Evolutionary conservation across 1,140 invertebrate species (phyloP), one percentile per base, ranked within the genome.

Genomic region (Habropoda laboriosa): DNA sequence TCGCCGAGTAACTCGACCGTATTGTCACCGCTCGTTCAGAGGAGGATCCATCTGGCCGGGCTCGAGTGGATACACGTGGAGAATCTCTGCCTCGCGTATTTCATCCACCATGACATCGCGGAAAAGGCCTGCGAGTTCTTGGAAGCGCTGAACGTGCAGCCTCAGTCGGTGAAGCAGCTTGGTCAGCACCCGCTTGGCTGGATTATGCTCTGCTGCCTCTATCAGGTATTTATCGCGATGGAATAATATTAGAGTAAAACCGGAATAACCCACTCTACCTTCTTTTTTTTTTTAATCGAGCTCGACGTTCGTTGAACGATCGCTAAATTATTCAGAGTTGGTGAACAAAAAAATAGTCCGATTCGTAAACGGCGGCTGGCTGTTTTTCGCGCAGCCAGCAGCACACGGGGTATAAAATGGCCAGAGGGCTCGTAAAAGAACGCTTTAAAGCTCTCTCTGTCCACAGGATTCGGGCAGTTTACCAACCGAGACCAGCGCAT

Each of bases 131-230:
- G 86, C 82, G 91, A 91, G 76, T 91, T 88, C 81, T 88, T 88
- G 16, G 89, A 89, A 67, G 88, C 73, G 53, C 73, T 92, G 38
- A 90, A 89, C 64, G 85, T 91, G 0, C 91, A 92, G 57, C 78
- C 86, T 16, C 75, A 91, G 70, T 66, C 89, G 1, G 90, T 89
- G 80, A 90, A 91, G 72, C 91, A 93, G 38, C 87, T 94, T 24
- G 93, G 93, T 2, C 91, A 93, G 76, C 93, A 94, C 80, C 94
- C 94, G 4, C 90, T 94, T 1, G 94, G 94, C 61, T 95, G 94
- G 89, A 90, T 94, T 27, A 89, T 94, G 84, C 90, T 94, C 12
- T 94, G 94, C 76, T 91, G 92, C 45, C 89, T 94, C 0, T 94
- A 93, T 71, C 93, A 94, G 83, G 92, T 90, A 85, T 63, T 38